Base-by-base conservation (phyloP, 1,140 invertebrate genomes). In the Drosophila nasuta region DNA sequence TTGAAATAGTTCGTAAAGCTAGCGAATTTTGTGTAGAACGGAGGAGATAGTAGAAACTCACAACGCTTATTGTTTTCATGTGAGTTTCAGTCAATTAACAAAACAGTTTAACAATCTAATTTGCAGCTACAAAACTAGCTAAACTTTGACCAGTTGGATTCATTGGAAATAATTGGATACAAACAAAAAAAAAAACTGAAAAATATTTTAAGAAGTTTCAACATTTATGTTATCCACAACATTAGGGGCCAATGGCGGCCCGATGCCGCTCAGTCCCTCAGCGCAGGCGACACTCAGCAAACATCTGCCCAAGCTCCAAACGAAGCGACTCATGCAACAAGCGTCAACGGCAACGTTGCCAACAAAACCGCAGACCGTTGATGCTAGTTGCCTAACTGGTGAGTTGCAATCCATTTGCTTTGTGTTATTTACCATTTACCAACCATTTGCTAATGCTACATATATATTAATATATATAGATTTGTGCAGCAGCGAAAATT, bases 401-500 rank as follows among this genome's bases (percentile, higher is more conserved):
- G 38, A 79, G 70, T 65, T 25, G 5, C 4, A 38, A 8, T 3
- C 35, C 10, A 38, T 38, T 38, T 38, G 35, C 10, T 38, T 8
- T 38, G 35, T 38, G 35, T 2, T 38, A 38, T 10, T 38, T 38
- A 38, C 7, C 28, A 45, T 52, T 69, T 59, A 10, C 8, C n/a
- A 45, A 38, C 5, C 8, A 2, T 35, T 43, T 66, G 45, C 78
- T 76, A 77, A 91, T 72, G 6, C 4, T 1, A 33, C 15, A 49
- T 17, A n/a, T 46, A 41, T 52, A 35, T 33, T 59, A 13, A 33
- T 25, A 3, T 88, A 94, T 94, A 17, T 94, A 97, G 96, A 97
- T 93, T 94, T 98, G 93, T 97, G 96, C 94, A 97, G 96, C 93
- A 96, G 95, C 93, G 96, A 96, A 92, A 95, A 97, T 92, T 94